Base-by-base conservation (phyloP, 92 coral and sea anemone genomes). In the Siderastrea radians region DNA sequence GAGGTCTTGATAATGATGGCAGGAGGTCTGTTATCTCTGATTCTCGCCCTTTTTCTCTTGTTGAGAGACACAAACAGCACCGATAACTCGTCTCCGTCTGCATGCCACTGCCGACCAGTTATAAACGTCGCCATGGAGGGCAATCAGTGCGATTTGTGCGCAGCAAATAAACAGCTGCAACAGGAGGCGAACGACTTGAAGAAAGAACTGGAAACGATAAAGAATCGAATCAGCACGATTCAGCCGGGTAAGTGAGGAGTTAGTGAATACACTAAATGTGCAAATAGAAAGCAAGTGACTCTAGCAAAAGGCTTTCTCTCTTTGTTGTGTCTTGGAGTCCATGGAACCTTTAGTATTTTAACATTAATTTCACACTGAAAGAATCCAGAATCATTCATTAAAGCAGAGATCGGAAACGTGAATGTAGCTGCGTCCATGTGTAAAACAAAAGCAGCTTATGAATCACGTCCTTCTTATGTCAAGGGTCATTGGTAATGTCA, bases 51-150 rank as follows among this genome's bases (percentile, higher is more conserved):
- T 53, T 58, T 77, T 59, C 53, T 59, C 7, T 47, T 59, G 5
- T 77, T 15, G 16, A 54, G 52, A 77, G 68, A 57, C 52, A 44
- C 54, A 38, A 1, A 43, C 43, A 44, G 53, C 7, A 8, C 43
- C 63, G 9, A 2, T 17, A 53, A 26, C 45, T 3, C 9, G 43
- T 58, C 81, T 11, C 53, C 81, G 54, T 17, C 74, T 5, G 73
- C 49, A 15, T 79, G 84, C 73, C 74, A 79, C 62, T 79, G 84
- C 26, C 48, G 73, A 48, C 84, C 84, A 63, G 61, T 79, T 2
- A 65, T 79, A 6, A 79, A 79, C 60, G 62, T 79, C 8, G 16
- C 74, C 47, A 59, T 64, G n/a, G 62, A 79, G 17, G 61, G 62
- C 59, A 66, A 48, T 48, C 72, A 61, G 72, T 47, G 71, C 72